Evolutionary conservation across 2,113 vertebrate genomes (phyloP).

Genomic region (Ascaphus truei): DNA sequence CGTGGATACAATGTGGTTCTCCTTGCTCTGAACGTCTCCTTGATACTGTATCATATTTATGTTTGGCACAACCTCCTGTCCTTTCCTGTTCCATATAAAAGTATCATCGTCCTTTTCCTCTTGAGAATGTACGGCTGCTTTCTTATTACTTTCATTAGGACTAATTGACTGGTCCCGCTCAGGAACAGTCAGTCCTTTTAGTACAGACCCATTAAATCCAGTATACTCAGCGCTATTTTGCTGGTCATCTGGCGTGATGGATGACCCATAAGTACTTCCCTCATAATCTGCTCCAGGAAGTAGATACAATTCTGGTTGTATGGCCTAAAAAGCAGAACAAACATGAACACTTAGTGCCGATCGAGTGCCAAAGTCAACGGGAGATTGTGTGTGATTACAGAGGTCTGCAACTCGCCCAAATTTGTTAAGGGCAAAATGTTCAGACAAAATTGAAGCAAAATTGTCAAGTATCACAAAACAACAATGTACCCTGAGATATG

Average conservation of each 20-base stretch:
- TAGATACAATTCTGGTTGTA: conserved; percentile 85
- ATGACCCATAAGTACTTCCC: conserved; percentile 59
- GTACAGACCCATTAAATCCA: conserved; percentile 41
- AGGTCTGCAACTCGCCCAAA: too few species aligned
- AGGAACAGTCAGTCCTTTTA: conserved; percentile 43
- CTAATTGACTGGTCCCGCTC: conserved; percentile 58
- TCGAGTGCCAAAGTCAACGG: too few species aligned
- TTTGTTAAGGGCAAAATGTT: too few species aligned
- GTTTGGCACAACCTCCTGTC: conserved; percentile 39
- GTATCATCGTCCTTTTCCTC: conserved; percentile 44
- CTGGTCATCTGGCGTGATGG: conserved; percentile 53
- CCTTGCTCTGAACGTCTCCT: conserved; percentile 19
- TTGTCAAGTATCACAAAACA: too few species aligned
- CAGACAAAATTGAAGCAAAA: too few species aligned
- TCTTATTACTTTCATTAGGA: conserved; percentile 53
- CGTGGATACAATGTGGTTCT: neutral
- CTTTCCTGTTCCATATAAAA: conserved; percentile 48
- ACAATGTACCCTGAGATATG: too few species aligned
- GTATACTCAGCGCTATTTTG: conserved; percentile 46
- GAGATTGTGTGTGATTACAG: too few species aligned
- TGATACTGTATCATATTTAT: conserved; percentile 30
- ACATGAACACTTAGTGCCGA: too few species aligned
- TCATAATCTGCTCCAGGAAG: conserved; percentile 62
- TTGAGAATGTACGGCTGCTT: conserved; percentile 37
- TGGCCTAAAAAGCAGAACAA: conserved; percentile 64